A percentile compares a stretch with the other conserved stretches of the same genome.
These are phyloP conservation scores for Agonopterix arenella DNA, from an alignment of 2,888 invertebrate genomes.

Conservation along the genomic window DNA sequence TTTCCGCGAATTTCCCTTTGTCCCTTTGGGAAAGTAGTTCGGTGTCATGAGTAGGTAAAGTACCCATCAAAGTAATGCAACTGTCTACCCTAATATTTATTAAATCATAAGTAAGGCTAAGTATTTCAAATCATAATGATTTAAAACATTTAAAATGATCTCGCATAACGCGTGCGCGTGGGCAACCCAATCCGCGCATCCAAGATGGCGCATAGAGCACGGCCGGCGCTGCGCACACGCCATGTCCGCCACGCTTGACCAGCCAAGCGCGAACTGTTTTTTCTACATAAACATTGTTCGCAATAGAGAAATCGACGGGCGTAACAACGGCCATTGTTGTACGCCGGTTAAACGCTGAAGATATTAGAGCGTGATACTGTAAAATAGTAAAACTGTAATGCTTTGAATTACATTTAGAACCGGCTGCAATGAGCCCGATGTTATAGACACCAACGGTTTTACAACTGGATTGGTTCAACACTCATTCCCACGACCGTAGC, in stretches of 20 bases:
- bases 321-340: slow-evolving; percentile 70
- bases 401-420: slow-evolving; percentile 3
- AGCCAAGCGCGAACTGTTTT: slow-evolving; percentile 51
- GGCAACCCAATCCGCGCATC: slow-evolving; percentile 68
- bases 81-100: no score
- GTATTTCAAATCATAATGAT: not conserved
- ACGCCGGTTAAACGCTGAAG: slow-evolving; percentile 57
- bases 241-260: slow-evolving; percentile 64
- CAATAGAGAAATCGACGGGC: slow-evolving; percentile 72
- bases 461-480: no score
- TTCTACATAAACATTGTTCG: slow-evolving; percentile 69
- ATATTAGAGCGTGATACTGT: slow-evolving; percentile 72
- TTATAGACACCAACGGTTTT: no score
- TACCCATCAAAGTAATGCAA: no score
- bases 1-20: no score
- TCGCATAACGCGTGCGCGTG: slow-evolving; percentile 33
- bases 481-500: no score
- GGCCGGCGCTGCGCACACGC: slow-evolving; percentile 56
- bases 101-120: no score
- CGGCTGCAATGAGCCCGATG: not conserved
- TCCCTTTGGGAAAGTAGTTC: no score
- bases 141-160: not conserved
- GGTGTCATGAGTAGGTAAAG: no score
- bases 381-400: slow-evolving; percentile 35
- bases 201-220: slow-evolving; percentile 68